Evolutionary conservation across 2,113 vertebrate species (phyloP).

Genomic region (Cyphomyrus plagiostoma): DNA sequence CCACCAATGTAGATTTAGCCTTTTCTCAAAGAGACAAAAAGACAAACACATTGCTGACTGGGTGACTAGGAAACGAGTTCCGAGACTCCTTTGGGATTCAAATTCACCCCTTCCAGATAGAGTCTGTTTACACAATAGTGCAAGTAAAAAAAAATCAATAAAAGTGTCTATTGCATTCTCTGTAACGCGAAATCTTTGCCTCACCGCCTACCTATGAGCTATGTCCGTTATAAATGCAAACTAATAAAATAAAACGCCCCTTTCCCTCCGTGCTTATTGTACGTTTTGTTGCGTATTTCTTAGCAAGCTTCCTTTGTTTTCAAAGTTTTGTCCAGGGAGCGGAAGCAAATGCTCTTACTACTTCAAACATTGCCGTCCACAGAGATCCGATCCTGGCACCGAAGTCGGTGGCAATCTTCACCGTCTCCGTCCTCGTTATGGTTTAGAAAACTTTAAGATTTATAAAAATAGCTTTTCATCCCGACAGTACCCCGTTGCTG

Average conservation of each 20-base stretch:
- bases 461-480: background rate
- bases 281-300: constrained; percentile 4
- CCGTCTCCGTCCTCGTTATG: background rate
- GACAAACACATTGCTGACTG: constrained; percentile 15
- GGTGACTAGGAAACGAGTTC: constrained; percentile 15
- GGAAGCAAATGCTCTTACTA: background rate
- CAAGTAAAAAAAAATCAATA: constrained; percentile 9
- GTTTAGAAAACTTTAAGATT: background rate
- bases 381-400: background rate
- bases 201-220: background rate
- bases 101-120: constrained; percentile 10
- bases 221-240: background rate
- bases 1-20: constrained; percentile 82
- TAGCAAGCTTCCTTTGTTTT: background rate
- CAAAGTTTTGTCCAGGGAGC: background rate
- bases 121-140: constrained; percentile 15
- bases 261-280: background rate
- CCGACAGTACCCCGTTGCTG: background rate
- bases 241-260: background rate
- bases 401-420: background rate
- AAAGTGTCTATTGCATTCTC: background rate
- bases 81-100: constrained; percentile 15
- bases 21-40: constrained; percentile 72
- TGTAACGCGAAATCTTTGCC: background rate
- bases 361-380: background rate